These are phyloP conservation scores for Clunio marinus DNA, from an alignment of 2,888 invertebrate genomes.

Conservation along the genomic window DNA sequence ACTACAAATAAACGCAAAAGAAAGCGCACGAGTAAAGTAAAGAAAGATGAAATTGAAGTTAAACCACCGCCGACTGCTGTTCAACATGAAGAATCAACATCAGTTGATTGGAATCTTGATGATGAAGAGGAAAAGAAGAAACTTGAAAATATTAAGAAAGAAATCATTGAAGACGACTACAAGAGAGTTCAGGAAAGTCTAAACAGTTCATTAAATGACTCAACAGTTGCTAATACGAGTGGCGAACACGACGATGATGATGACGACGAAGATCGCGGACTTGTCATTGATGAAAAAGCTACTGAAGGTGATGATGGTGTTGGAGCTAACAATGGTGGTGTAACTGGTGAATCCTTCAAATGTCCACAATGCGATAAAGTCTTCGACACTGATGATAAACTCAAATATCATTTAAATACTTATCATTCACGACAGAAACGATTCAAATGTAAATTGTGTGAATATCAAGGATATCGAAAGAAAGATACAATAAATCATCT, in stretches of 20 bases:
- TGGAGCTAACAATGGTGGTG: not conserved
- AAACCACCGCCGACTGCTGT: constrained; percentile 11
- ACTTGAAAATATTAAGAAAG: constrained; percentile 39
- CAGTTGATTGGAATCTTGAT: constrained; percentile 38
- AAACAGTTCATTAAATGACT: not conserved
- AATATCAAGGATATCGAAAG: constrained; percentile 63
- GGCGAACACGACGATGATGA: constrained; percentile 45
- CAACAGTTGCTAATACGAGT: constrained; percentile 20
- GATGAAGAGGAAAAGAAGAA: constrained; percentile 37
- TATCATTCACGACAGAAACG: constrained; percentile 52
- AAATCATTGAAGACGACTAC: constrained; percentile 39
- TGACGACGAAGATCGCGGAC: constrained; percentile 43
- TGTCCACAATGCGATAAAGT: constrained; percentile 35
- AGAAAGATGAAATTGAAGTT: constrained; percentile 39
- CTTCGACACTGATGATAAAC: constrained; percentile 20
- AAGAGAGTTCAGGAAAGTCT: constrained; percentile 10
- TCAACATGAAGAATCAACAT: constrained; percentile 32
- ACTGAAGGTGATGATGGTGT: constrained; percentile 16
- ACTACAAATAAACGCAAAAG: constrained; percentile 25
- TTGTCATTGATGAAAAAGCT: constrained; percentile 37
- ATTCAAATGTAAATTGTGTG: constrained; percentile 71
- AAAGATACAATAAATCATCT: constrained; percentile 64
- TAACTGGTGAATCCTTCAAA: not conserved
- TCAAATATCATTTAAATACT: constrained; percentile 19
- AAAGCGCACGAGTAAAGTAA: constrained; percentile 38